Conservation (phyloP, 2,113 vertebrate genomes). For the Pampusana beccarii region DNA sequence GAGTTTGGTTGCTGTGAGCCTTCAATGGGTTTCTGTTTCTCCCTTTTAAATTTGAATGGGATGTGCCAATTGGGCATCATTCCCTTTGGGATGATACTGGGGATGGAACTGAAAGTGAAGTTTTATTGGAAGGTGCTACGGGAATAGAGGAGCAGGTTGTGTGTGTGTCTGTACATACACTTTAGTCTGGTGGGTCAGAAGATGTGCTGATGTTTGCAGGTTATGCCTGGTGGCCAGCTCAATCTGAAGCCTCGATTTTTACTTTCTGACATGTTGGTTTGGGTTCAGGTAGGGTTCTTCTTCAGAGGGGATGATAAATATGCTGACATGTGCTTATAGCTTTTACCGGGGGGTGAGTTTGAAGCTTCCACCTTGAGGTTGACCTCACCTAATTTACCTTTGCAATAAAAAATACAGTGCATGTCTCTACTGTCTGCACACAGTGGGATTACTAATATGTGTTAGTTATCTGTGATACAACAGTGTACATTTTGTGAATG, state of each 20-base stretch:
- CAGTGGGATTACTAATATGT: not conserved
- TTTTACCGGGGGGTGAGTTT: not conserved
- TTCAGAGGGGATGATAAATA: not conserved
- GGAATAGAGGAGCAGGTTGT: not conserved
- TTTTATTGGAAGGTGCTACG: not conserved
- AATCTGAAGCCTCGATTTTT: not conserved
- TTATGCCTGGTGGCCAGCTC: not conserved
- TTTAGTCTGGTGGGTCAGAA: not conserved
- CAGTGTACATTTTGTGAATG: not conserved
- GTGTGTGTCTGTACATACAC: accelerated
- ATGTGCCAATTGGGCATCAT: not conserved
- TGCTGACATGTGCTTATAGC: not conserved
- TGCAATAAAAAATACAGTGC: not conserved
- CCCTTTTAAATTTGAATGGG: not conserved
- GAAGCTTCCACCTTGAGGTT: not conserved
- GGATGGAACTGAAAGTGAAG: not conserved
- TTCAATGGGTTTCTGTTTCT: not conserved
- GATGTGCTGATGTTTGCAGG: not conserved
- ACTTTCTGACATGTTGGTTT: not conserved
- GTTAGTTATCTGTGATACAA: not conserved
- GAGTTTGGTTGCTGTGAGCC: not conserved
- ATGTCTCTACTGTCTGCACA: not conserved
- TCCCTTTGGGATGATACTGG: not conserved
- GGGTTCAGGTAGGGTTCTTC: not conserved
- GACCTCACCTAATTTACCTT: not conserved